Conservation (phyloP, 2,113 vertebrate species). For the Hippopotamus amphibius region DNA sequence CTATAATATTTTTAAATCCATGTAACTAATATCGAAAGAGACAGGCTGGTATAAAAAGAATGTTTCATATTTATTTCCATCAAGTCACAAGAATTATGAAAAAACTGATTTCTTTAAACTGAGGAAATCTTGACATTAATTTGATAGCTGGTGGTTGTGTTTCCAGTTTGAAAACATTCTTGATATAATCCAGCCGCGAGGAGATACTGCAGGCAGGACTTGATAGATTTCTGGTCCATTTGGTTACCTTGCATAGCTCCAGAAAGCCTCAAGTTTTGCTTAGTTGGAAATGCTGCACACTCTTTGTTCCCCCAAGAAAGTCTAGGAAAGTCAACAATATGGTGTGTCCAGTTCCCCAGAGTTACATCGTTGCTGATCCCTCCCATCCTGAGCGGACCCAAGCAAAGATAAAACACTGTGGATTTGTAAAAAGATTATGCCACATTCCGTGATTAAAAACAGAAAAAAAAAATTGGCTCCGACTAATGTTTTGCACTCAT, state of each 20-base stretch:
- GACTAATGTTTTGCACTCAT: conserved; percentile 64
- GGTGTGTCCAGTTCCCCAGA: background rate
- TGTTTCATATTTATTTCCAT: background rate
- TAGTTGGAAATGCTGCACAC: background rate
- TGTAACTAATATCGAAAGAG: background rate
- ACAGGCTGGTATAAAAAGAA: background rate
- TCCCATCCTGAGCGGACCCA: background rate
- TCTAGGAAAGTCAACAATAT: background rate
- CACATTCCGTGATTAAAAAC: conserved; percentile 46
- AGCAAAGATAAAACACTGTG: background rate
- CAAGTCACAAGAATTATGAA: background rate
- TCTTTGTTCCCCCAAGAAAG: background rate
- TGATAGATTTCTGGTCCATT: background rate
- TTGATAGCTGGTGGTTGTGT: background rate
- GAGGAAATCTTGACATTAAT: background rate
- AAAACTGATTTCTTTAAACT: background rate
- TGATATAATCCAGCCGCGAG: background rate
- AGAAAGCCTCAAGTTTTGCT: background rate
- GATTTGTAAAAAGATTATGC: background rate
- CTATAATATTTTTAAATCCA: background rate
- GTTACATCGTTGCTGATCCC: background rate
- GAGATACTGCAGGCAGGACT: background rate
- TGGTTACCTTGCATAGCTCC: background rate
- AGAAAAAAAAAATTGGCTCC: conserved; percentile 4
- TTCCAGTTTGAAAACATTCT: background rate